These are phyloP conservation scores for Dryobotodes eremita DNA, from an alignment of 2,888 invertebrate genomes.

Conservation along the genomic window DNA sequence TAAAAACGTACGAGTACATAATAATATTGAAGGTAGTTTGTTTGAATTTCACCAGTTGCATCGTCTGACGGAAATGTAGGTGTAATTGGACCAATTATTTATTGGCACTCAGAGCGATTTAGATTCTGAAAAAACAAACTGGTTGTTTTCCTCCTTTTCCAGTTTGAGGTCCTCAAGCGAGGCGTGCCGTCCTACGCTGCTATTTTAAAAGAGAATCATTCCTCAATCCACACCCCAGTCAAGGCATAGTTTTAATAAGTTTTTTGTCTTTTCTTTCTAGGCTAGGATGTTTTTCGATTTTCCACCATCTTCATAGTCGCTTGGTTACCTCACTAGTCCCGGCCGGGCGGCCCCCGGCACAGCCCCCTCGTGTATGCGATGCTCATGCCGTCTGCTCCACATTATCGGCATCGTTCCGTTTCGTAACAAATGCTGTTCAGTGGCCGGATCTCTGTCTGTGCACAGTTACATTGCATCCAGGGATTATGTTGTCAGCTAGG, in stretches of 20 bases:
- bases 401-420: not conserved
- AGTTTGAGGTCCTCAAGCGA: not conserved
- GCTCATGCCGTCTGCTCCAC: slow-evolving; percentile 8
- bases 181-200: not conserved
- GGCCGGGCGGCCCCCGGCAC: too few relatives aligned
- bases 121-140: not conserved
- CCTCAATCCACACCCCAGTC: not conserved
- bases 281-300: not conserved
- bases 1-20: not conserved
- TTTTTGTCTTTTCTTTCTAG: not conserved
- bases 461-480: not conserved
- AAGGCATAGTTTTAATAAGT: not conserved
- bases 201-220: not conserved
- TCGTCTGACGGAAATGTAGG: not conserved
- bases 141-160: not conserved
- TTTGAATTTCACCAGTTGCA: not conserved
- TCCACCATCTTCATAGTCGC: not conserved
- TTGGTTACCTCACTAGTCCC: not conserved
- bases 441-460: slow-evolving; percentile 10
- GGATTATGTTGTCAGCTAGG: slow-evolving; percentile 12
- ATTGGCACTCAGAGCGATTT: not conserved
- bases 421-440: slow-evolving; percentile 24
- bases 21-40: not conserved
- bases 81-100: not conserved
- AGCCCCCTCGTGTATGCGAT: not conserved